phyloP scores from a whole-genome alignment of 2,888 invertebrate genomes.

The Reticulitermes lucifugus region DNA sequence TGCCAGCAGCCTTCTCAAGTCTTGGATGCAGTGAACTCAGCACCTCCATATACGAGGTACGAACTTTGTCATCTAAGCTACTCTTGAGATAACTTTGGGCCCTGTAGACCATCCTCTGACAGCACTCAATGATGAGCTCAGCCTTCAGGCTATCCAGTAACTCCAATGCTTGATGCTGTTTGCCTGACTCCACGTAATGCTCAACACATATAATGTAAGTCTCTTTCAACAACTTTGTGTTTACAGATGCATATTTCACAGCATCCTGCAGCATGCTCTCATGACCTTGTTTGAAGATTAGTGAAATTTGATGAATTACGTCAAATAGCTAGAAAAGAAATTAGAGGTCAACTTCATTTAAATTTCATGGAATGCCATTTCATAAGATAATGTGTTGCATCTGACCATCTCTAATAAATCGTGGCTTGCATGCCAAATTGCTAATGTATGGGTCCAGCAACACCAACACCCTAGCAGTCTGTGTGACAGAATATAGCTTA shows the following conservation, averaged over 20 bases:
- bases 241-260: slow-evolving; percentile 47
- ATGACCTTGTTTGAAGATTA: slow-evolving; percentile 50
- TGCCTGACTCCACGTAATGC: slow-evolving; percentile 58
- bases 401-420: too few species aligned
- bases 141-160: slow-evolving; percentile 58
- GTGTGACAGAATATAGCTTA: too few species aligned
- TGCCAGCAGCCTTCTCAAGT: neutral
- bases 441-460: too few species aligned
- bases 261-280: slow-evolving; percentile 55
- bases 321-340: neutral
- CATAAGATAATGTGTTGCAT: too few species aligned
- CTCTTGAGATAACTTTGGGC: neutral
- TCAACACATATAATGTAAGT: slow-evolving; percentile 59
- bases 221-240: slow-evolving; percentile 54
- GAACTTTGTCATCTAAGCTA: neutral
- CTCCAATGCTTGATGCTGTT: slow-evolving; percentile 57
- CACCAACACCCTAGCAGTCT: too few species aligned
- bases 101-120: slow-evolving; percentile 55
- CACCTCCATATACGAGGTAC: neutral
- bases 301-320: slow-evolving; percentile 34
- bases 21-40: neutral
- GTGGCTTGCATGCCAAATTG: too few species aligned
- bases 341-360: neutral
- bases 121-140: slow-evolving; percentile 57
- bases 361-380: too few species aligned